Conservation (phyloP, 2,888 invertebrate species). For the Toxonevra muliebris region DNA sequence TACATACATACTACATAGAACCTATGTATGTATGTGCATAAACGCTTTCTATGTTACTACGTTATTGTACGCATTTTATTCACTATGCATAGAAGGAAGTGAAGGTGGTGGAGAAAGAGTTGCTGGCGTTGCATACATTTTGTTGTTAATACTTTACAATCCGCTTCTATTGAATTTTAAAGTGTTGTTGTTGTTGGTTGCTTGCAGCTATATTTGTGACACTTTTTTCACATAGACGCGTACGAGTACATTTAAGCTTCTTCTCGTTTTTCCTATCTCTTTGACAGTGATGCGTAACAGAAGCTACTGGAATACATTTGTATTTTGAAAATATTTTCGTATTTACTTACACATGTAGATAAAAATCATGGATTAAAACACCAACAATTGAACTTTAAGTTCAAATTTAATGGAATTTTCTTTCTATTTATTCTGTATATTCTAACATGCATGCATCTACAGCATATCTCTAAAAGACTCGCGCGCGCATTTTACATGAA, state of each 20-base stretch:
- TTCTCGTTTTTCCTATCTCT: neutral
- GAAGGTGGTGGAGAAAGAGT: no score
- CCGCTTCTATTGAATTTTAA: conserved; percentile 54
- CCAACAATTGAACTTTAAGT: conserved; percentile 55
- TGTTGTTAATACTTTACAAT: conserved; percentile 48
- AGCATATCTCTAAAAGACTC: neutral
- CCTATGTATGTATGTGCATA: no score
- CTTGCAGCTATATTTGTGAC: conserved; percentile 9
- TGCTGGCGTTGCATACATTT: no score
- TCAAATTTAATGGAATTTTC: conserved; percentile 55
- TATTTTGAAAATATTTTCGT: no score
- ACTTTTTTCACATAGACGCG: conserved; percentile 41
- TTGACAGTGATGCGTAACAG: no score
- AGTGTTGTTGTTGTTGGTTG: conserved; percentile 15
- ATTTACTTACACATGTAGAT: no score
- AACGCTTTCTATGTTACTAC: neutral
- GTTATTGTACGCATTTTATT: conserved; percentile 16
- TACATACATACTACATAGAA: no score
- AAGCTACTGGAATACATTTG: no score
- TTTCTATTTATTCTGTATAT: neutral
- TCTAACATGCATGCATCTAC: neutral
- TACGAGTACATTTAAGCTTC: conserved; percentile 40
- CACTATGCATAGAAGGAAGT: neutral
- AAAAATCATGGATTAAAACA: conserved; percentile 48
- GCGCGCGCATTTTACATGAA: neutral